Conservation (phyloP, 2,113 vertebrate species). For the Crotalus helleri region DNA sequence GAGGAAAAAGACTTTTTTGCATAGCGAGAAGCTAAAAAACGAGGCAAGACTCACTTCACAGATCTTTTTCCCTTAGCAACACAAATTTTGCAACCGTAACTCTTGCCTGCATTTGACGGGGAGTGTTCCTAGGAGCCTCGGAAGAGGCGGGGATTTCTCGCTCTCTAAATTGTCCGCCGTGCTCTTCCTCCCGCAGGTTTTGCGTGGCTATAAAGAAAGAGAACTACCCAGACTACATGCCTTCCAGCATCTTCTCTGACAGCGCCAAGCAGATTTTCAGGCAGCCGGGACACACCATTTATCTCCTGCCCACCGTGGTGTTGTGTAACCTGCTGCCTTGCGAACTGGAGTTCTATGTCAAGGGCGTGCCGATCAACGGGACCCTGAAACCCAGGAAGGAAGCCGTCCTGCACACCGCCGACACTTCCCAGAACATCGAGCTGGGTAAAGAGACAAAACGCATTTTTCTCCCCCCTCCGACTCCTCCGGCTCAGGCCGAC, state of each 20-base stretch:
- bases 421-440: constrained; percentile 95
- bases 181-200: constrained; percentile 75
- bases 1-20: no score
- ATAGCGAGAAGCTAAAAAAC: no score
- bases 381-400: constrained; percentile 90
- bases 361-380: constrained; percentile 85
- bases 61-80: no score
- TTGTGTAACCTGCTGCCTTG: constrained; percentile 92
- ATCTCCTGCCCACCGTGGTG: constrained; percentile 90
- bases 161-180: constrained; percentile 6
- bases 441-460: constrained; percentile 74
- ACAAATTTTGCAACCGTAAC: no score
- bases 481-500: neutral
- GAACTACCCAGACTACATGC: constrained; percentile 92
- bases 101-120: no score
- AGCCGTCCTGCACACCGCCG: constrained; percentile 83
- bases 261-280: constrained; percentile 90
- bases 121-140: neutral
- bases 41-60: no score
- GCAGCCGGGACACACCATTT: constrained; percentile 92
- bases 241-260: constrained; percentile 84
- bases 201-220: constrained; percentile 97
- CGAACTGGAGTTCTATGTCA: constrained; percentile 92
- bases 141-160: neutral
- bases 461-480: accelerated